Conservation (phyloP, 2,888 invertebrate genomes). For the Lepidochrysops patricia region DNA sequence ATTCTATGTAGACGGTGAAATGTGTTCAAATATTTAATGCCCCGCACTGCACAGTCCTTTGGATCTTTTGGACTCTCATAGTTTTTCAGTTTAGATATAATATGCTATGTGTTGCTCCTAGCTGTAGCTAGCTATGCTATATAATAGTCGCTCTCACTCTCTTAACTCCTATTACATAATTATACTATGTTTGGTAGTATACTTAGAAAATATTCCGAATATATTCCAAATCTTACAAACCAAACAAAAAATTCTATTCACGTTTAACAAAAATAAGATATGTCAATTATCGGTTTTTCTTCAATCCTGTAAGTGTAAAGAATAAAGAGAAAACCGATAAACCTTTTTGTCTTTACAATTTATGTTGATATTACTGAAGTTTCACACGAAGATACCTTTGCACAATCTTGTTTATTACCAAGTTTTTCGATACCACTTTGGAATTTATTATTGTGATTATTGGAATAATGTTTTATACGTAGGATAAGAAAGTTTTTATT, state of each 20-base stretch:
- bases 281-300: slow-evolving; percentile 1
- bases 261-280: background rate
- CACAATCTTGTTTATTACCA: background rate
- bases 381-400: background rate
- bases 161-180: too few relatives aligned
- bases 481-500: background rate
- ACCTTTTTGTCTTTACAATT: slow-evolving; percentile 3
- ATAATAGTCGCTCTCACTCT: too few relatives aligned
- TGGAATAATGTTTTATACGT: background rate
- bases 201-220: too few relatives aligned
- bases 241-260: background rate
- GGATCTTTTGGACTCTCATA: too few relatives aligned
- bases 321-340: background rate
- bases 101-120: too few relatives aligned
- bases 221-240: background rate
- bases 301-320: background rate
- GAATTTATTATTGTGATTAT: background rate
- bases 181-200: too few relatives aligned
- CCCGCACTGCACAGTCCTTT: background rate
- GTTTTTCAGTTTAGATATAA: too few relatives aligned
- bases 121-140: too few relatives aligned
- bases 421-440: background rate
- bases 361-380: slow-evolving; percentile 1
- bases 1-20: background rate
- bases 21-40: background rate